These are phyloP conservation scores for Venturia canescens DNA, from an alignment of 1,140 invertebrate genomes.

Conservation along the genomic window DNA sequence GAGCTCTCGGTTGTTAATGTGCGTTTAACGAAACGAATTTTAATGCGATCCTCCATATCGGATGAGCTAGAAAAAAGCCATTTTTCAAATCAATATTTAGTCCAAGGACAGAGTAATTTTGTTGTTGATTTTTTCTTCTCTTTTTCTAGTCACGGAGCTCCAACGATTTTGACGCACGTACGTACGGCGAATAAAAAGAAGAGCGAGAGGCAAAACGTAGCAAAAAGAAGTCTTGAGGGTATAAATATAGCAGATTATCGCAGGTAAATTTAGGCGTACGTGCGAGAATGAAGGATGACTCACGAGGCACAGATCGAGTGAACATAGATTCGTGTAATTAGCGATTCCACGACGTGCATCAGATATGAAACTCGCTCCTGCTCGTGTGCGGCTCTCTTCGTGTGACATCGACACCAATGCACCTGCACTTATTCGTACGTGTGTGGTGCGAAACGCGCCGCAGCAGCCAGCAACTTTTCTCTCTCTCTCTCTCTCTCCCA, in stretches of 20 bases:
- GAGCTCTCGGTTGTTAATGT: no score
- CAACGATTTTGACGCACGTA: no score
- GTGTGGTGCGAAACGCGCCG: background rate
- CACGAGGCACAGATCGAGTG: background rate
- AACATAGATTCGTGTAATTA: constrained; percentile 32
- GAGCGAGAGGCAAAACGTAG: no score
- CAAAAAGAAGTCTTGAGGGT: no score
- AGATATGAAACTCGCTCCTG: background rate
- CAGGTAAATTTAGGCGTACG: constrained; percentile 4
- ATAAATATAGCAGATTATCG: background rate
- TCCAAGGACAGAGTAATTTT: no score
- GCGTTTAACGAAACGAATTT: no score
- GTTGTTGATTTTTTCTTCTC: no score
- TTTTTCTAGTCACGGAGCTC: no score
- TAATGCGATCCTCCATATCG: no score
- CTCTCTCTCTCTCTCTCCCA: constrained; percentile 41
- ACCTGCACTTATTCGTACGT: constrained; percentile 7
- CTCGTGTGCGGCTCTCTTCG: background rate
- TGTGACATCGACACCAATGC: background rate
- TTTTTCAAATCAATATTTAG: no score
- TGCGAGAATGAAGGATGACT: background rate
- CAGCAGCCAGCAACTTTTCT: constrained; percentile 35
- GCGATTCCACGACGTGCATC: constrained; percentile 23
- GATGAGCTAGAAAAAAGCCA: no score
- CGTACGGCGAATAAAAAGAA: no score